Conservation (phyloP, 2,888 invertebrate species). For the Antheraea yamamai region DNA sequence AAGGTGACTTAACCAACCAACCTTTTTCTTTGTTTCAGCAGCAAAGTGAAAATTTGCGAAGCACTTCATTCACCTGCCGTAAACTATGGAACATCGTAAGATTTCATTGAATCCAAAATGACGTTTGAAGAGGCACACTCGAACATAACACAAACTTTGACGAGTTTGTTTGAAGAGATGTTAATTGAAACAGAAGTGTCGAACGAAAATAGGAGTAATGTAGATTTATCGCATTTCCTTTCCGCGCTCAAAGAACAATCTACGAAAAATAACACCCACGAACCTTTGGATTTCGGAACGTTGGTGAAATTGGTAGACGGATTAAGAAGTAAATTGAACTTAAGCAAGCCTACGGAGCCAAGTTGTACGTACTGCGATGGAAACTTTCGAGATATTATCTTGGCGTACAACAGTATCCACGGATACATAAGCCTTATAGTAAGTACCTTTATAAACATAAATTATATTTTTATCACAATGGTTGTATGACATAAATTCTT, state of each 20-base stretch:
- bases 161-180: slow-evolving; percentile 71
- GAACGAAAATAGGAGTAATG: slow-evolving; percentile 56
- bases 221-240: slow-evolving; percentile 63
- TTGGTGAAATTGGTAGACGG: slow-evolving; percentile 69
- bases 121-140: slow-evolving; percentile 50
- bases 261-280: slow-evolving; percentile 57
- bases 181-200: slow-evolving; percentile 58
- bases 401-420: slow-evolving; percentile 87
- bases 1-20: not conserved
- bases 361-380: slow-evolving; percentile 83
- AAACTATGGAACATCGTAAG: slow-evolving; percentile 28
- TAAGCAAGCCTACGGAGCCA: slow-evolving; percentile 57
- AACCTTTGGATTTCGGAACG: slow-evolving; percentile 66
- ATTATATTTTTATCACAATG: not conserved
- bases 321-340: slow-evolving; percentile 59
- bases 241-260: slow-evolving; percentile 57
- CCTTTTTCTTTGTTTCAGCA: slow-evolving; percentile 39
- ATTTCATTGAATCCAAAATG: slow-evolving; percentile 43
- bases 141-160: slow-evolving; percentile 69
- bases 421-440: slow-evolving; percentile 92
- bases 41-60: slow-evolving; percentile 17
- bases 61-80: slow-evolving; percentile 11
- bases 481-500: too few species aligned
- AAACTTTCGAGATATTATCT: slow-evolving; percentile 80
- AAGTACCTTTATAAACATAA: slow-evolving; percentile 50